Evolutionary conservation across 2,797 vertebrate genomes (phyloP).

Genomic region (Oreochromis grahami): DNA sequence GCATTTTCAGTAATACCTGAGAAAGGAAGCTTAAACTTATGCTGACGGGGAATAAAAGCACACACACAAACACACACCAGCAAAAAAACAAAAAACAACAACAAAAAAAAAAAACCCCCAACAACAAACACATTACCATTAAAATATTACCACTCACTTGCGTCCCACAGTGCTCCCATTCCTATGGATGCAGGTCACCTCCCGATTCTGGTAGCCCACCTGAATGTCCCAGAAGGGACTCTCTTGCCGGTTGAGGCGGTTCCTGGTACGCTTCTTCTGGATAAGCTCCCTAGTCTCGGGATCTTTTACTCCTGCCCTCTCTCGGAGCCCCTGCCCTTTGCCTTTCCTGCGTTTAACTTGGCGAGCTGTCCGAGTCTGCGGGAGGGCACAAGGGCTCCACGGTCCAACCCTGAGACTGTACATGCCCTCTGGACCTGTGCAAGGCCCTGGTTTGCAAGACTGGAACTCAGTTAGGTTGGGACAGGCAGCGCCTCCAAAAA

Average conservation of each 20-base stretch:
- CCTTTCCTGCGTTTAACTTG: conserved; percentile 82
- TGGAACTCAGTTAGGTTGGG: conserved; percentile 94
- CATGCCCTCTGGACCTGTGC: conserved; percentile 79
- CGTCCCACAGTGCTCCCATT: conserved; percentile 83
- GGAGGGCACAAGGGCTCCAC: conserved; percentile 82
- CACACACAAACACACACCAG: not conserved
- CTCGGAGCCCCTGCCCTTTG: conserved; percentile 75
- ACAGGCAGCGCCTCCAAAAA: conserved; percentile 86
- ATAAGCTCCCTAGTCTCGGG: conserved; percentile 92
- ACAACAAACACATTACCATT: not conserved
- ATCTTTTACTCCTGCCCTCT: conserved; percentile 78
- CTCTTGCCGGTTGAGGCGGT: conserved; percentile 91
- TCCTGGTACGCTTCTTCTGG: conserved; percentile 92
- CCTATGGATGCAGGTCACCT: conserved; percentile 87
- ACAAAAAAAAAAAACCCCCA: not conserved
- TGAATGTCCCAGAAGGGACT: conserved; percentile 94
- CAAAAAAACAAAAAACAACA: too few species aligned
- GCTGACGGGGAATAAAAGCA: not conserved
- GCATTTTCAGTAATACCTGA: not conserved
- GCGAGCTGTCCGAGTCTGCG: conserved; percentile 71
- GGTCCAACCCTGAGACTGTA: conserved; percentile 86
- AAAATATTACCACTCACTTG: conserved; percentile 76
- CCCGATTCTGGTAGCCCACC: conserved; percentile 90
- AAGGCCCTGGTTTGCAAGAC: conserved; percentile 82
- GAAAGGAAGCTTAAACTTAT: not conserved